Conservation (phyloP, 1,140 invertebrate species). For the Homarus americanus region DNA sequence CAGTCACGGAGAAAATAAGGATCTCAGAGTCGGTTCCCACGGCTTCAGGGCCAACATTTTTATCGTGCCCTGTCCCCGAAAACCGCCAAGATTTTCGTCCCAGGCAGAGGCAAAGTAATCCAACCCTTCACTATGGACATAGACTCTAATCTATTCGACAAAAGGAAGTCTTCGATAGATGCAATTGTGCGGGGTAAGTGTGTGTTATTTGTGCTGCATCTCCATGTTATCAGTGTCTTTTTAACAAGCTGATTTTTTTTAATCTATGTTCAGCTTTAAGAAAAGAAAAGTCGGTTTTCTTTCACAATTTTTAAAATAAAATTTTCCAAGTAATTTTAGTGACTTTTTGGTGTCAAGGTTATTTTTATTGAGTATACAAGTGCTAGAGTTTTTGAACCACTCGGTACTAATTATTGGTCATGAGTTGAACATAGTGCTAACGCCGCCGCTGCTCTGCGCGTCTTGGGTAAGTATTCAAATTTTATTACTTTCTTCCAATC, state of each 20-base stretch:
- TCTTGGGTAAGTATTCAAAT: neutral
- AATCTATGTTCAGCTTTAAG: neutral
- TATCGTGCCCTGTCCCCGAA: slow-evolving; percentile 62
- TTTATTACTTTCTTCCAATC: neutral
- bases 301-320: too few relatives aligned
- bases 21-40: slow-evolving; percentile 42
- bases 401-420: neutral
- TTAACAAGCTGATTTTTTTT: neutral
- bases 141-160: slow-evolving; percentile 69
- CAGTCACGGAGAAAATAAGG: slow-evolving; percentile 33
- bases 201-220: neutral
- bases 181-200: slow-evolving; percentile 69
- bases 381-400: neutral
- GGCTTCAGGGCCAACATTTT: slow-evolving; percentile 59
- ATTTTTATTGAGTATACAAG: neutral
- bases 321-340: neutral
- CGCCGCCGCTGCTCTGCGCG: neutral
- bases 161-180: slow-evolving; percentile 71
- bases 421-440: neutral
- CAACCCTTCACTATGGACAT: slow-evolving; percentile 70
- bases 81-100: slow-evolving; percentile 69
- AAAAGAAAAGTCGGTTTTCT: too few relatives aligned
- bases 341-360: neutral
- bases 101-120: slow-evolving; percentile 64
- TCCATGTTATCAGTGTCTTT: too few relatives aligned